Evolutionary conservation across 2,888 invertebrate species (phyloP).

Genomic region (Sepiola atlantica): DNA sequence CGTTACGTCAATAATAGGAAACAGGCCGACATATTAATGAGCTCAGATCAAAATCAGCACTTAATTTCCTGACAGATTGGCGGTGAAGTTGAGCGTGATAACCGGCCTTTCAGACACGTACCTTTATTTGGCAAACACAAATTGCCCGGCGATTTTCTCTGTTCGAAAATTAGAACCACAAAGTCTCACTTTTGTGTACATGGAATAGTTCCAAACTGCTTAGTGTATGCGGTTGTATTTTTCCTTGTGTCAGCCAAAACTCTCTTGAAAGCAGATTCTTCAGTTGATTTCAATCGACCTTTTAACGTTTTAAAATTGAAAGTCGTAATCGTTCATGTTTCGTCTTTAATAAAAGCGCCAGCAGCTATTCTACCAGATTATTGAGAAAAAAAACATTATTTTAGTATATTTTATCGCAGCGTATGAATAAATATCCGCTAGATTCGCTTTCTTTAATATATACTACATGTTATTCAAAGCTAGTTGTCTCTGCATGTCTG

Average conservation of each 20-base stretch:
- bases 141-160: neutral
- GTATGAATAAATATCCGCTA: neutral
- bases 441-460: too few relatives aligned
- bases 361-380: neutral
- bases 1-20: conserved; percentile 15
- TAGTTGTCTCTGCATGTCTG: neutral
- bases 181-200: neutral
- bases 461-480: too few relatives aligned
- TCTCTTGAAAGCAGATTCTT: too few relatives aligned
- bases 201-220: neutral
- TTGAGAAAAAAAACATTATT: neutral
- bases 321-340: neutral
- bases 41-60: neutral
- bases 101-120: neutral
- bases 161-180: neutral
- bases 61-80: conserved; percentile 20
- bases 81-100: neutral
- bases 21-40: neutral
- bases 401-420: neutral
- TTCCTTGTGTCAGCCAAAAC: too few relatives aligned
- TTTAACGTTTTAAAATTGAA: neutral
- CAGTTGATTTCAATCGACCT: too few relatives aligned
- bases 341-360: neutral
- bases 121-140: neutral
- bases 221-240: too few relatives aligned